Evolutionary conservation across 2,113 vertebrate genomes (phyloP).

Genomic region (Perca fluviatilis): DNA sequence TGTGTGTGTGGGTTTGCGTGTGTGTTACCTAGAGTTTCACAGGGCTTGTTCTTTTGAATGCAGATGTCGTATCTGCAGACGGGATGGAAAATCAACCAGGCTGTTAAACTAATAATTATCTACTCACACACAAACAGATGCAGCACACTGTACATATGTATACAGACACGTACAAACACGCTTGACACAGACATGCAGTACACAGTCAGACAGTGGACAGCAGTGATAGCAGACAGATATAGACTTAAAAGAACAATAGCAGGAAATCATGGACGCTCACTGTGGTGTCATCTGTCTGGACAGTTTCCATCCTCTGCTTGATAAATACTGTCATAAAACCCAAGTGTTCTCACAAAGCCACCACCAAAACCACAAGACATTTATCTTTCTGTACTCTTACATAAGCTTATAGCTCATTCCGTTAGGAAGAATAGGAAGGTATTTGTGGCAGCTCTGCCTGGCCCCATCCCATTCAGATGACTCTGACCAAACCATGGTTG

Average conservation of each 20-base stretch:
- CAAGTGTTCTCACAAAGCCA: constrained; percentile 59
- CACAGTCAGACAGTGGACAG: constrained; percentile 40
- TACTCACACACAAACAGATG: constrained; percentile 2
- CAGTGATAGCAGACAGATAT: constrained; percentile 66
- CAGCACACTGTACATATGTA: background rate
- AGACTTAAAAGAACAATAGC: constrained; percentile 78
- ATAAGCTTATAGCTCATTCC: constrained; percentile 23
- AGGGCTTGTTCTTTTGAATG: constrained; percentile 99
- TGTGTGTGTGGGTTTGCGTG: constrained; percentile 43
- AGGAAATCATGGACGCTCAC: constrained; percentile 71
- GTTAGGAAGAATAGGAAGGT: constrained; percentile 39
- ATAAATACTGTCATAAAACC: constrained; percentile 65
- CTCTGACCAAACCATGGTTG: constrained; percentile 47
- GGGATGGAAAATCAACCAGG: constrained; percentile 25
- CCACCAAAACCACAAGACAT: constrained; percentile 28
- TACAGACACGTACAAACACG: constrained; percentile 11
- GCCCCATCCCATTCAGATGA: constrained; percentile 46
- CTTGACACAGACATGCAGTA: background rate
- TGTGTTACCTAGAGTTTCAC: constrained; percentile 94
- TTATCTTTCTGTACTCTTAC: constrained; percentile 12
- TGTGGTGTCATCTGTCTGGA: constrained; percentile 71
- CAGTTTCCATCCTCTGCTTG: constrained; percentile 66
- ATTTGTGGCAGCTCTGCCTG: constrained; percentile 47
- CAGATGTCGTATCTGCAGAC: constrained; percentile 95
- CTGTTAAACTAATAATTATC: background rate